Evolutionary conservation across 2,888 invertebrate genomes (phyloP).

Genomic region (Osedax frankpressi): DNA sequence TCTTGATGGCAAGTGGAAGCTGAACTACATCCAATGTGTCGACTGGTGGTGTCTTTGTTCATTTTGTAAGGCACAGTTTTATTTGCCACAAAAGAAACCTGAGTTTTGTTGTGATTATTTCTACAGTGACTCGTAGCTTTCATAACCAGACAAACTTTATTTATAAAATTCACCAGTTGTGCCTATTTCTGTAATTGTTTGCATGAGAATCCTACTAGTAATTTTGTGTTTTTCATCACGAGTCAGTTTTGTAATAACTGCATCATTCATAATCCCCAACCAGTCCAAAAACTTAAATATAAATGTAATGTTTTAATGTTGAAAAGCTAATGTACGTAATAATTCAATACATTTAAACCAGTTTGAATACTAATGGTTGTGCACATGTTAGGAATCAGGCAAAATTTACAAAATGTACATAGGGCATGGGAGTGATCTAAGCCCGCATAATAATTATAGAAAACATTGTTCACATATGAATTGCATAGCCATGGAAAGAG

Average conservation of each 20-base stretch:
- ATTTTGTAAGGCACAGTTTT: neutral
- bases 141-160: neutral
- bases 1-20: neutral
- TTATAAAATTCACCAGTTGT: neutral
- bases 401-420: neutral
- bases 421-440: too few relatives aligned
- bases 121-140: neutral
- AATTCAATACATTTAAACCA: neutral
- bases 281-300: neutral
- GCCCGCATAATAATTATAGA: neutral
- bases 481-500: neutral
- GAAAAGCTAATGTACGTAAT: neutral
- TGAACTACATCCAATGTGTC: neutral
- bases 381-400: neutral
- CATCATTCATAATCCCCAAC: neutral
- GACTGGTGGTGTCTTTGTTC: neutral
- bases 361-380: neutral
- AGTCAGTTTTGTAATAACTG: neutral
- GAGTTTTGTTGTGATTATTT: slow-evolving; percentile 1
- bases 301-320: neutral
- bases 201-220: neutral
- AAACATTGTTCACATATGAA: neutral
- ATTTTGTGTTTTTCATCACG: neutral
- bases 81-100: neutral
- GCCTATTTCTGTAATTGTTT: neutral